These are phyloP conservation scores for Himalopsyche phryganea DNA, from an alignment of 1,140 invertebrate genomes.

Conservation along the genomic window DNA sequence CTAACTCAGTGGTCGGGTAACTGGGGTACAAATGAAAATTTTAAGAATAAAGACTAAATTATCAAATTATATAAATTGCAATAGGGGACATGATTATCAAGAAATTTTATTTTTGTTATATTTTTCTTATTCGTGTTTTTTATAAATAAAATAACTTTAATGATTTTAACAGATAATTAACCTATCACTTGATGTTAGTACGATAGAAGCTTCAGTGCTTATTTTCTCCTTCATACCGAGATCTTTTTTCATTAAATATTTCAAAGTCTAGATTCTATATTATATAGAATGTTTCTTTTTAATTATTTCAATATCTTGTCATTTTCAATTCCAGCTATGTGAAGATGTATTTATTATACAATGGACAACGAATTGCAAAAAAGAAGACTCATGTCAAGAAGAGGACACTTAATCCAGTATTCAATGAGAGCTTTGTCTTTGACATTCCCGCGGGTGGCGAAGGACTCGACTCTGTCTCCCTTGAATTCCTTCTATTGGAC, in stretches of 20 bases:
- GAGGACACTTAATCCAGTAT: conserved; percentile 94
- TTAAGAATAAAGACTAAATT: too few relatives aligned
- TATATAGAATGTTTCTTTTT: background rate
- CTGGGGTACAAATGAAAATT: too few relatives aligned
- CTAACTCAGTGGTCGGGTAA: too few relatives aligned
- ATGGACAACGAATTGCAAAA: conserved; percentile 96
- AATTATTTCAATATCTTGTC: too few relatives aligned
- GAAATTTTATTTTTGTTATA: too few relatives aligned
- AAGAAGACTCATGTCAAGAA: conserved; percentile 99
- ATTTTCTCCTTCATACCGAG: too few relatives aligned
- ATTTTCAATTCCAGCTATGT: conserved; percentile 60
- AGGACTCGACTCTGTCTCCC: conserved; percentile 77
- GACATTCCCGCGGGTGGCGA: conserved; percentile 67
- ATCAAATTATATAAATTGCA: too few relatives aligned
- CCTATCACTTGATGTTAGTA: too few relatives aligned
- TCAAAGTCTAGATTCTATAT: background rate
- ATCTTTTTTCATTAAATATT: background rate
- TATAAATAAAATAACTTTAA: background rate
- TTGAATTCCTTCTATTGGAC: conserved; percentile 91
- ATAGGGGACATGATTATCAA: too few relatives aligned
- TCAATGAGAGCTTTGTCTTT: conserved; percentile 95
- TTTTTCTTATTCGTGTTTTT: background rate
- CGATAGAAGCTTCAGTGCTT: too few relatives aligned
- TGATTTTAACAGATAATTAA: too few relatives aligned
- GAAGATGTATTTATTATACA: conserved; percentile 95